These are phyloP conservation scores for Cardiocondyla obscurior DNA, from an alignment of 1,140 invertebrate genomes.

Conservation along the genomic window DNA sequence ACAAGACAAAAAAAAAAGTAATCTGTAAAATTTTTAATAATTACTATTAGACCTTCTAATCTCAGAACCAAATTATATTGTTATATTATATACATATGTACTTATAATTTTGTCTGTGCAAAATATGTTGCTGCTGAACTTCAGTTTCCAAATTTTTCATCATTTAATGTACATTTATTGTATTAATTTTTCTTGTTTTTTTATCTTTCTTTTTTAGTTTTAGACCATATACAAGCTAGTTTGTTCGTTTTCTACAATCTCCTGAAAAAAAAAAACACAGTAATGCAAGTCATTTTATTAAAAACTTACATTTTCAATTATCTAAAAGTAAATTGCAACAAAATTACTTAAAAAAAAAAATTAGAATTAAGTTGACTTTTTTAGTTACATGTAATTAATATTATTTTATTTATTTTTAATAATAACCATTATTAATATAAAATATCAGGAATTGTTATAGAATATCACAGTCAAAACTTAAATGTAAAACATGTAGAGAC, in stretches of 20 bases:
- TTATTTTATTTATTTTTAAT: not conserved
- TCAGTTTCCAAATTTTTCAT: constrained; percentile 11
- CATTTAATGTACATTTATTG: constrained; percentile 5
- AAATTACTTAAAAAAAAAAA: not conserved
- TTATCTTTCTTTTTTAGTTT: not conserved
- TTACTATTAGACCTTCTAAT: not conserved
- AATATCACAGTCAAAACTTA: not conserved
- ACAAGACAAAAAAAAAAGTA: not conserved
- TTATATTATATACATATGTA: constrained; percentile 11
- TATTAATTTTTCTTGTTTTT: not conserved
- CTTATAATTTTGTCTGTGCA: constrained; percentile 35
- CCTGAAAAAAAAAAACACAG: constrained; percentile 26
- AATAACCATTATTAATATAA: not conserved
- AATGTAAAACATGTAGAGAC: not conserved
- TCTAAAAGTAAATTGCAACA: not conserved
- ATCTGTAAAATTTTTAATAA: not conserved
- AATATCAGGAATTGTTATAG: not conserved
- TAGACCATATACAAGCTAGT: not conserved
- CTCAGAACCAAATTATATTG: not conserved
- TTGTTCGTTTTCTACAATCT: constrained; percentile 24
- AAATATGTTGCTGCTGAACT: not conserved
- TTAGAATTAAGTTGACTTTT: not conserved
- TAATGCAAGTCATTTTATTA: not conserved
- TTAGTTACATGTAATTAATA: not conserved
- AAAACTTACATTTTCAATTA: not conserved